These are phyloP conservation scores for Perca schrenkii DNA, from an alignment of 2,113 vertebrate genomes.

Conservation along the genomic window DNA sequence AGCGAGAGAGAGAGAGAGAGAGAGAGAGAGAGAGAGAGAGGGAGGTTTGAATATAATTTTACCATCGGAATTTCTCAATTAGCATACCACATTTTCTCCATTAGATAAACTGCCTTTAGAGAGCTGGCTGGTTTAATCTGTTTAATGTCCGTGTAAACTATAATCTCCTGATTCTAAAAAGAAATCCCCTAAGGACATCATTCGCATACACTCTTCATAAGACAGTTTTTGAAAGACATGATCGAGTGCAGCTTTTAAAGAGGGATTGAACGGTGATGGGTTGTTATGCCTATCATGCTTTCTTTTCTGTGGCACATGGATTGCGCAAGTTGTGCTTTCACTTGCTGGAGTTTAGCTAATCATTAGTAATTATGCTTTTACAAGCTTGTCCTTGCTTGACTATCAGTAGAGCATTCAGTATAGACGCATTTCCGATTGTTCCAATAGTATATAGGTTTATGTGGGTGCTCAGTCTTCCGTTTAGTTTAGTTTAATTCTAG, in stretches of 20 bases:
- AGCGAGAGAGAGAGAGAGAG: slow-evolving; percentile 27
- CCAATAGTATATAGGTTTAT: slow-evolving; percentile 9
- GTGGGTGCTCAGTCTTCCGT: not conserved
- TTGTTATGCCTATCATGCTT: slow-evolving; percentile 69
- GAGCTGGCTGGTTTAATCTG: slow-evolving; percentile 82
- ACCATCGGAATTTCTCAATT: slow-evolving; percentile 84
- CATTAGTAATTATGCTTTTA: slow-evolving; percentile 58
- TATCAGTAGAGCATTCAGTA: slow-evolving; percentile 26
- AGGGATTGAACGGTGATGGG: slow-evolving; percentile 65
- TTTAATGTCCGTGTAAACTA: slow-evolving; percentile 86
- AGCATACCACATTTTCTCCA: slow-evolving; percentile 85
- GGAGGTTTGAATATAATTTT: slow-evolving; percentile 80
- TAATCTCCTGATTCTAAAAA: slow-evolving; percentile 85
- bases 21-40: slow-evolving; percentile 32
- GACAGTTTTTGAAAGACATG: slow-evolving; percentile 79
- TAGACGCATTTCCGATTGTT: slow-evolving; percentile 12
- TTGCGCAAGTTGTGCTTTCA: slow-evolving; percentile 56
- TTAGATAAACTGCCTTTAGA: slow-evolving; percentile 87
- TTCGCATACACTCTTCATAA: slow-evolving; percentile 79
- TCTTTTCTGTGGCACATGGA: slow-evolving; percentile 33
- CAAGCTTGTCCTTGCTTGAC: slow-evolving; percentile 63
- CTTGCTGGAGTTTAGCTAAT: slow-evolving; percentile 67
- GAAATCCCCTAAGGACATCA: slow-evolving; percentile 84
- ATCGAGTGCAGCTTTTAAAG: slow-evolving; percentile 78
- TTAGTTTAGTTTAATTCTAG: not conserved